Conservation (phyloP, 2,888 invertebrate genomes). For the Nomada fabriciana region DNA sequence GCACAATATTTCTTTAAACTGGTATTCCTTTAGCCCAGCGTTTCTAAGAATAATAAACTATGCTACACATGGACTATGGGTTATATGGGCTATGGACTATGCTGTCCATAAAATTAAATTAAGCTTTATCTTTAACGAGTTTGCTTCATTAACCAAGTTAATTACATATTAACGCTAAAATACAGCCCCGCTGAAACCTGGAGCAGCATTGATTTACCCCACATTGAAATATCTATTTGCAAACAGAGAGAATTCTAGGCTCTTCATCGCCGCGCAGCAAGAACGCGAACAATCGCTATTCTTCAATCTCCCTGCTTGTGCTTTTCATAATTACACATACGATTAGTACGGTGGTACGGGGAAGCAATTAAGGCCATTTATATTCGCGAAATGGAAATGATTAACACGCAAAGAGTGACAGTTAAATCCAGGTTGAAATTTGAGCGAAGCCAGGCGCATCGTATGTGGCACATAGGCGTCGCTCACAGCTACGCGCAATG, state of each 20-base stretch:
- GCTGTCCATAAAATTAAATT: no score
- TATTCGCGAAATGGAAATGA: conserved; percentile 29
- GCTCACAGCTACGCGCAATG: conserved; percentile 48
- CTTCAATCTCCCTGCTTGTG: conserved; percentile 1
- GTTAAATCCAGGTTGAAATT: conserved; percentile 55
- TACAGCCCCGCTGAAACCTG: no score
- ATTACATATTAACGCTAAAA: no score
- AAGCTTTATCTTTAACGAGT: no score
- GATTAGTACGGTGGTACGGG: not conserved
- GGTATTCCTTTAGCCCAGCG: no score
- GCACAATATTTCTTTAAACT: no score
- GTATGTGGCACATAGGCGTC: conserved; percentile 49
- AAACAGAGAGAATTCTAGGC: not conserved
- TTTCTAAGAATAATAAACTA: no score
- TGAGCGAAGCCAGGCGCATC: conserved; percentile 22
- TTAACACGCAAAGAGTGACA: conserved; percentile 33
- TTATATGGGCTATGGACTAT: no score
- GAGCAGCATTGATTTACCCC: no score
- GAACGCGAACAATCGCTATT: conserved; percentile 15
- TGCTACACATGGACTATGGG: no score
- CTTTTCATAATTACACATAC: conserved; percentile 8
- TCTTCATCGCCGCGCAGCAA: not conserved
- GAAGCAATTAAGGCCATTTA: conserved; percentile 31
- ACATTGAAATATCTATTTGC: not conserved
- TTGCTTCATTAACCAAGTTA: no score